Conservation (phyloP, 64 coral and sea anemone species). For the Hydrozoanthus tunicans region DNA sequence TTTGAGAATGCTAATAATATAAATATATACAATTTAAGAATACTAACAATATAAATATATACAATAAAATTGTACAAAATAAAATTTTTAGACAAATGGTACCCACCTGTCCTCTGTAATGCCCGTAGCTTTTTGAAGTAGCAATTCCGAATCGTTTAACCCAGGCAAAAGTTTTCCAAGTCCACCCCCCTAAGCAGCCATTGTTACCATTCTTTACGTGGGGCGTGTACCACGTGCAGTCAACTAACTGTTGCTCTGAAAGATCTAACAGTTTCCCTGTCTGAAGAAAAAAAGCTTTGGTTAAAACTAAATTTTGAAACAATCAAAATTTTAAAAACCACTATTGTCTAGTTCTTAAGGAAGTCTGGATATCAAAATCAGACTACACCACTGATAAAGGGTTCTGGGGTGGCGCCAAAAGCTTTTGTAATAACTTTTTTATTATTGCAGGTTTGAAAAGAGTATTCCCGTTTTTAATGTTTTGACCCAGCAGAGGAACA, state of each 20-base stretch:
- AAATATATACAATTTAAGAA: no score
- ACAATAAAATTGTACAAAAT: neutral
- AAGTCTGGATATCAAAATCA: no score
- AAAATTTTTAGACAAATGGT: neutral
- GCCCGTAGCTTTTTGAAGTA: constrained; percentile 80
- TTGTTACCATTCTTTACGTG: constrained; percentile 83
- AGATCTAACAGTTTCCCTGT: constrained; percentile 74
- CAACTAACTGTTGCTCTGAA: constrained; percentile 81
- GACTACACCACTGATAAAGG: no score
- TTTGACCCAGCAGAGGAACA: no score
- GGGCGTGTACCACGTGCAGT: constrained; percentile 89
- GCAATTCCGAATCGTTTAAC: constrained; percentile 77
- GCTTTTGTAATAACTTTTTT: no score
- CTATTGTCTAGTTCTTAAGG: neutral
- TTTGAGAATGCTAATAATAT: no score
- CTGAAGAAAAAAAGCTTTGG: constrained; percentile 13
- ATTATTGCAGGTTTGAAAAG: no score
- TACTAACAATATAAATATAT: no score
- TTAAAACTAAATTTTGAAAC: neutral
- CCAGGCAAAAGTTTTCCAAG: constrained; percentile 95
- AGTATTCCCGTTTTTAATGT: no score
- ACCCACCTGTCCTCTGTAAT: constrained; percentile 86
- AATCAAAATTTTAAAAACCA: neutral
- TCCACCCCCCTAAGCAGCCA: constrained; percentile 91
- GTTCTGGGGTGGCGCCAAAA: no score